Conservation (phyloP, 1,140 invertebrate genomes). For the Plodia interpunctella region DNA sequence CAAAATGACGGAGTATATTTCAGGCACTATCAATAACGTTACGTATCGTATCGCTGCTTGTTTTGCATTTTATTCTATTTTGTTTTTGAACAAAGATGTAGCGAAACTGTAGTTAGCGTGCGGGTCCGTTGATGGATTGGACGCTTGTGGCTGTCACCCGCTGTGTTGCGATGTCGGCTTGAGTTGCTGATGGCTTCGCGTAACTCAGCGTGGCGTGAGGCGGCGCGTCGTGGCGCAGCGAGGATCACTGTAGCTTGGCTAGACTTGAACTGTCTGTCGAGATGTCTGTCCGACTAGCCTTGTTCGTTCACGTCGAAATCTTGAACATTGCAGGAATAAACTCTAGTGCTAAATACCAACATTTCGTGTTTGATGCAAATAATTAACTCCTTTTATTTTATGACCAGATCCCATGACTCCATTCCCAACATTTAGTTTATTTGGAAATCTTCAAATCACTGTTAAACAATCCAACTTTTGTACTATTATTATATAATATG, state of each 20-base stretch:
- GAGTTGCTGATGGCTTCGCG: not conserved
- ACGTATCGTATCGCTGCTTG: constrained; percentile 30
- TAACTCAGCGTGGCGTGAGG: constrained; percentile 12
- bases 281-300: no score
- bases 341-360: no score
- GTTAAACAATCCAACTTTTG: no score
- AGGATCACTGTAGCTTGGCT: not conserved
- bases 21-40: constrained; percentile 35
- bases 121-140: constrained; percentile 31
- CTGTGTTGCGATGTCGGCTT: not conserved
- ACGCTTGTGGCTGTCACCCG: not conserved
- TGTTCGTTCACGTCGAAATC: no score
- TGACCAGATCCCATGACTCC: no score
- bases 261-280: no score
- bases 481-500: no score
- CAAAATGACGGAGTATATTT: constrained; percentile 35
- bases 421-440: no score
- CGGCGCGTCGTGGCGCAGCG: not conserved
- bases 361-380: no score
- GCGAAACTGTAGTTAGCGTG: constrained; percentile 19
- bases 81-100: constrained; percentile 27
- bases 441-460: no score
- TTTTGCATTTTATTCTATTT: constrained; percentile 30
- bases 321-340: no score
- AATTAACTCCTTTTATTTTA: no score